phyloP scores from a whole-genome alignment of 2,888 invertebrate species.

The Ophion ventricosus region DNA sequence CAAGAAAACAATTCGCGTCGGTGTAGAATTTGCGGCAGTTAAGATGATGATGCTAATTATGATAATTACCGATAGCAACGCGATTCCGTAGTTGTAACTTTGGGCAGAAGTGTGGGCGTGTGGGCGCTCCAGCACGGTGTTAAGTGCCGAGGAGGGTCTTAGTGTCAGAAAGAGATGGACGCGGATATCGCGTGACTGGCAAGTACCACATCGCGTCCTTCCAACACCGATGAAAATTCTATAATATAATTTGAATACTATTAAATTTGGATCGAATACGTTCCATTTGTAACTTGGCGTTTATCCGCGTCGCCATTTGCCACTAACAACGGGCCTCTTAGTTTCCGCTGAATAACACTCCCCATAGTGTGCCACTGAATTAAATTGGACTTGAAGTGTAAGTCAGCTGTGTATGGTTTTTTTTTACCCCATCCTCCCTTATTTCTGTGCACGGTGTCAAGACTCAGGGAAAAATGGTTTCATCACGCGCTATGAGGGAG shows the following conservation, averaged over 20 bases:
- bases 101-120: constrained; percentile 8
- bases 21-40: constrained; percentile 9
- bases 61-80: constrained; percentile 31
- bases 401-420: background rate
- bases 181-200: constrained; percentile 48
- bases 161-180: constrained; percentile 44
- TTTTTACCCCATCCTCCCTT: background rate
- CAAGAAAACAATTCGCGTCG: background rate
- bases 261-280: constrained; percentile 23
- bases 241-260: constrained; percentile 36
- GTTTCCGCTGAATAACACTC: background rate
- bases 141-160: constrained; percentile 26
- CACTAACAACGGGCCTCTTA: background rate
- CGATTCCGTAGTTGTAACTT: constrained; percentile 12
- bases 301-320: background rate
- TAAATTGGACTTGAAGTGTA: background rate
- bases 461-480: constrained; percentile 5
- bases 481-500: background rate
- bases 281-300: background rate
- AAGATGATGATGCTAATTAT: constrained; percentile 39
- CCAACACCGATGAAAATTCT: constrained; percentile 34
- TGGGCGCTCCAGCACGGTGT: constrained; percentile 5
- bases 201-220: constrained; percentile 6
- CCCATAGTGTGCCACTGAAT: background rate
- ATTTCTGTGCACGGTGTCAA: background rate